Percentiles rank a stretch among this genome's conserved stretches.
Evolutionary conservation across 2,113 vertebrate genomes (phyloP).

Genomic region (Trematocara unimaculatum): DNA sequence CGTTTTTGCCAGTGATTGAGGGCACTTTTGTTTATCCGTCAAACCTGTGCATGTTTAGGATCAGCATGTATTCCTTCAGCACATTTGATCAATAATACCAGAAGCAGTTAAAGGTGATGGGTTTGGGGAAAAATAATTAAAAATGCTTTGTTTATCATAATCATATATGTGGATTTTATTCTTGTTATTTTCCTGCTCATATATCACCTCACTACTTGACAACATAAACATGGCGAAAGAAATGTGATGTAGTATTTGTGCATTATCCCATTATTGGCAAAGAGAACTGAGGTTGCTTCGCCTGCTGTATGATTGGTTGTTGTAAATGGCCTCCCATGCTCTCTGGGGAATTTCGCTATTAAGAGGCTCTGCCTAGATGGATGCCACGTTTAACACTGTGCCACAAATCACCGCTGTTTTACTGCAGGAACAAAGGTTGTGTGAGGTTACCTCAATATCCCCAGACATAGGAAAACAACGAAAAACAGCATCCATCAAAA

Average conservation of each 20-base stretch:
- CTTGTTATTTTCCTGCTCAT: neutral
- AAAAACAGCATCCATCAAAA: neutral
- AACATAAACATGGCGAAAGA: neutral
- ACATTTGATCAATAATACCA: neutral
- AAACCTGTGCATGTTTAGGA: neutral
- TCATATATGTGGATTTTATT: neutral
- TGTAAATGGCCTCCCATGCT: constrained; percentile 25
- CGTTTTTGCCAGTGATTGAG: neutral
- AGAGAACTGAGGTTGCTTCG: neutral
- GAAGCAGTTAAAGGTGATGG: neutral
- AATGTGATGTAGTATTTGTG: neutral
- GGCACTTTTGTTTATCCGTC: neutral
- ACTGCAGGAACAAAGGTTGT: neutral
- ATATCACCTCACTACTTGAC: constrained; percentile 18
- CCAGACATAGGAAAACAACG: neutral
- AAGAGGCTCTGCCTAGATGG: neutral
- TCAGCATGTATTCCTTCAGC: neutral
- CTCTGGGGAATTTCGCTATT: constrained; percentile 34
- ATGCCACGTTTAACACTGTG: constrained; percentile 8
- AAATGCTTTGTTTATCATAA: constrained; percentile 9
- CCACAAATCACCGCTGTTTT: constrained; percentile 2
- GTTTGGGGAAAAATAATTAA: neutral
- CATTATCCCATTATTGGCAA: constrained; percentile 41
- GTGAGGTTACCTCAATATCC: neutral
- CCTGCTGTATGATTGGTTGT: constrained; percentile 1